phyloP scores from a whole-genome alignment of 2,888 invertebrate species.

The Galeruca laticollis region DNA sequence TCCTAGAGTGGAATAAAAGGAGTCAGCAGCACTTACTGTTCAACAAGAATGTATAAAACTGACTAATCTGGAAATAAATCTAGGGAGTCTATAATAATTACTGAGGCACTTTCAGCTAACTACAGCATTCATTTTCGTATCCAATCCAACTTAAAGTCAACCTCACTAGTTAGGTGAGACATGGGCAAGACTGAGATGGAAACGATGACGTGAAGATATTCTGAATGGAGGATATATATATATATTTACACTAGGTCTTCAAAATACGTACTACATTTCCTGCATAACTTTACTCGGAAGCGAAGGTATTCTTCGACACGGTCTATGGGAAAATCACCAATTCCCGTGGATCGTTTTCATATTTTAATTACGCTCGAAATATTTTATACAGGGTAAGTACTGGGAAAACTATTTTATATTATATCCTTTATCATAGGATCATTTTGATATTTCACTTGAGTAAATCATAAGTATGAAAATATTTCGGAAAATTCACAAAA shows the following conservation, averaged over 20 bases:
- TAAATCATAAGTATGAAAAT: no score
- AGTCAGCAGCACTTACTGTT: slow-evolving; percentile 43
- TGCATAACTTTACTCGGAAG: slow-evolving; percentile 49
- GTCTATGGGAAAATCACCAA: slow-evolving; percentile 42
- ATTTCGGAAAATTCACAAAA: no score
- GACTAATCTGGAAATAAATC: slow-evolving; percentile 53
- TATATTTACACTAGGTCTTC: slow-evolving; percentile 40
- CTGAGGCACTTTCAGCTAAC: slow-evolving; percentile 44
- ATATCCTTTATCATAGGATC: no score
- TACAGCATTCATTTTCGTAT: slow-evolving; percentile 21
- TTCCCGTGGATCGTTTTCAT: slow-evolving; percentile 45
- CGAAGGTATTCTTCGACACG: slow-evolving; percentile 43
- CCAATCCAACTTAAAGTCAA: background rate
- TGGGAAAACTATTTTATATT: no score
- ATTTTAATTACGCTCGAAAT: slow-evolving; percentile 43
- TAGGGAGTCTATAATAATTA: slow-evolving; percentile 45
- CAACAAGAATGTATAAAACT: slow-evolving; percentile 49
- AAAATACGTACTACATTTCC: slow-evolving; percentile 48
- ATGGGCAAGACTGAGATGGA: background rate
- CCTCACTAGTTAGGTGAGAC: background rate
- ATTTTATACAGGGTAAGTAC: background rate
- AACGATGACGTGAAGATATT: slow-evolving; percentile 23
- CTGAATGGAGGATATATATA: background rate
- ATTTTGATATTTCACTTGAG: no score
- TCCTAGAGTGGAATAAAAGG: slow-evolving; percentile 41